Base-by-base conservation (phyloP, 2,113 vertebrate genomes). In the Tychaedon coryphoeus region DNA sequence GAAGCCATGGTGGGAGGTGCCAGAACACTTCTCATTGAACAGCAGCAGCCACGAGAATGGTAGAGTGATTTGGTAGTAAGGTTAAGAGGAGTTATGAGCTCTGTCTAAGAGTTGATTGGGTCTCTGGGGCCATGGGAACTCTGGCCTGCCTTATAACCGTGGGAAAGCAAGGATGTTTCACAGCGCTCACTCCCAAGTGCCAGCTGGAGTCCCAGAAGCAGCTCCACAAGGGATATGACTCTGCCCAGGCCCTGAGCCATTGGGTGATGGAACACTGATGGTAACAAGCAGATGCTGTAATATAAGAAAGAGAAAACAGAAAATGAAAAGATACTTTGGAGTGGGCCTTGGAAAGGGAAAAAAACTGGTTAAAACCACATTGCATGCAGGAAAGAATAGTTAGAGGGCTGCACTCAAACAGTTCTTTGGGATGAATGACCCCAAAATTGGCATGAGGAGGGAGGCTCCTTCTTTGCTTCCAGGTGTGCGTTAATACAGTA, bases 301-400 rank as follows among this genome's bases (percentile, higher is more conserved):
- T 5, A 33, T 15, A 33, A 40, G 7, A 64, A 4, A 62, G 14
- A 58, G 15, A 34, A 73, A 77, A 45, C 2, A 60, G 20, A 40
- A 91, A 73, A 53, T 40, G 0, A 25, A 48, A 69, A 66, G 6
- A 28, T 48, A 47, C 14, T 75, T 76, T 90, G 53, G 5, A 84
- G 28, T 29, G 31, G 10, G 12, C 12, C 22, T 67, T 58, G 24
- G 16, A 84, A 33, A 87, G 12, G 8, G 3, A 43, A 48, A 78
- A 58, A n/a, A 10, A 0, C 28, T 0, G 6, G 6, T 29, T 19
- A 78, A 73, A 82, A 47, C 5, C 5, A 9, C 34, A 20, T 54
- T 54, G 9, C 5, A 5, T 51, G 28, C 9, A 60, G 16, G 9
- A 69, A 84, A 34, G 16, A 50, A 54, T 22, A 45, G 57, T 48